Conservation (phyloP, 2,797 vertebrate genomes). For the Phyllotis vaccarum region DNA sequence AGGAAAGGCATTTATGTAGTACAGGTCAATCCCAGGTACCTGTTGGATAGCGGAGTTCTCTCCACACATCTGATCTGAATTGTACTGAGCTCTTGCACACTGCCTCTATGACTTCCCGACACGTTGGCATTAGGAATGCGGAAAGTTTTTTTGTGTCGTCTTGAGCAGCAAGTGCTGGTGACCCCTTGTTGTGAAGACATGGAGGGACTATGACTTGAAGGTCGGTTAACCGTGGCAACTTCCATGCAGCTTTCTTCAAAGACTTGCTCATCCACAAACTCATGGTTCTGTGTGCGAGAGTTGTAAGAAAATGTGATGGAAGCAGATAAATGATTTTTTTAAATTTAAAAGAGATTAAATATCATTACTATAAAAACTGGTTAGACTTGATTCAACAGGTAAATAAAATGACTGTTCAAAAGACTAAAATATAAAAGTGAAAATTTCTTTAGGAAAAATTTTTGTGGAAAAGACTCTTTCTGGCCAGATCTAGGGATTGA, state of each 20-base stretch:
- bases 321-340: neutral
- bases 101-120: constrained; percentile 89
- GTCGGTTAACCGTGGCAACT: constrained; percentile 91
- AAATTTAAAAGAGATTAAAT: neutral
- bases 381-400: neutral
- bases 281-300: constrained; percentile 91
- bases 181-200: constrained; percentile 92
- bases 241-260: constrained; percentile 94
- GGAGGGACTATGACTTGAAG: constrained; percentile 92
- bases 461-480: constrained; percentile 6
- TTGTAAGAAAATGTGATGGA: constrained; percentile 27
- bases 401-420: neutral
- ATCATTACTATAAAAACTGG: neutral
- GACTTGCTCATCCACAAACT: constrained; percentile 96
- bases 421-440: constrained; percentile 6
- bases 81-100: constrained; percentile 96
- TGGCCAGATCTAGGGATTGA: neutral
- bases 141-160: constrained; percentile 93
- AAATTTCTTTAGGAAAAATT: neutral
- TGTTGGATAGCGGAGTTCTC: constrained; percentile 92
- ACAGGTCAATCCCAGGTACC: constrained; percentile 86
- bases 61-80: constrained; percentile 95
- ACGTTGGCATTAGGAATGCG: constrained; percentile 91
- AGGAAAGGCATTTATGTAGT: neutral
- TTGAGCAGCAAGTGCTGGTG: constrained; percentile 93